These are phyloP conservation scores for Pterophyllum scalare DNA, from an alignment of 2,113 vertebrate genomes.

Conservation along the genomic window DNA sequence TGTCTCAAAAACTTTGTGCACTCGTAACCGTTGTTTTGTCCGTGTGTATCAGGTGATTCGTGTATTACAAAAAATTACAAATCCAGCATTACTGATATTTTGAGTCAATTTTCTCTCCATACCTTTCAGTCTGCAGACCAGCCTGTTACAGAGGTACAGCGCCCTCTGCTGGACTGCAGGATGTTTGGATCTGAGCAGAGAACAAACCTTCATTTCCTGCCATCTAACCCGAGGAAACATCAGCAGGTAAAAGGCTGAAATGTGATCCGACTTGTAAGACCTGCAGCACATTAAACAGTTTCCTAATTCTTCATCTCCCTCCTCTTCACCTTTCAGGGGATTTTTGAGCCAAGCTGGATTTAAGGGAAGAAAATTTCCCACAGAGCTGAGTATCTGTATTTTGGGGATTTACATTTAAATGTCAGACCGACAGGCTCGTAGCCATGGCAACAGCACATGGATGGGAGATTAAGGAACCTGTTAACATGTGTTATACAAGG, in stretches of 20 bases:
- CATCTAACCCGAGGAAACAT: not conserved
- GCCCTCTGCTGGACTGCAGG: constrained; percentile 27
- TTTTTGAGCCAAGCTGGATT: not conserved
- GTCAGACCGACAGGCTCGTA: not conserved
- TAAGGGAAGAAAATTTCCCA: not conserved
- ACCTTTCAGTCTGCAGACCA: not conserved
- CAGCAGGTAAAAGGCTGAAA: not conserved
- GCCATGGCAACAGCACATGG: constrained; percentile 30
- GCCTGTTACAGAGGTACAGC: not conserved
- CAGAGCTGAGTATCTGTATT: constrained; percentile 1
- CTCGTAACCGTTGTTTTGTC: too few relatives aligned
- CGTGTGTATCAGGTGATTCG: too few relatives aligned
- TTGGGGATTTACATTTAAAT: constrained; percentile 43
- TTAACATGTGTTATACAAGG: constrained; percentile 16
- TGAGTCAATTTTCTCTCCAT: too few relatives aligned
- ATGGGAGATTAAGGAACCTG: not conserved
- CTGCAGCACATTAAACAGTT: not conserved
- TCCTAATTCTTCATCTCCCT: not conserved
- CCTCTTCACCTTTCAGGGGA: not conserved
- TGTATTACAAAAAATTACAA: too few relatives aligned
- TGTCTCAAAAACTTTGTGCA: too few relatives aligned
- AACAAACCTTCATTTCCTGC: not conserved
- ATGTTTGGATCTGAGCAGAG: not conserved
- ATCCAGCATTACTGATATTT: too few relatives aligned
- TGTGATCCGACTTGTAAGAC: not conserved